Base-by-base conservation (phyloP, 2,888 invertebrate genomes). In the Agrilus mali region DNA sequence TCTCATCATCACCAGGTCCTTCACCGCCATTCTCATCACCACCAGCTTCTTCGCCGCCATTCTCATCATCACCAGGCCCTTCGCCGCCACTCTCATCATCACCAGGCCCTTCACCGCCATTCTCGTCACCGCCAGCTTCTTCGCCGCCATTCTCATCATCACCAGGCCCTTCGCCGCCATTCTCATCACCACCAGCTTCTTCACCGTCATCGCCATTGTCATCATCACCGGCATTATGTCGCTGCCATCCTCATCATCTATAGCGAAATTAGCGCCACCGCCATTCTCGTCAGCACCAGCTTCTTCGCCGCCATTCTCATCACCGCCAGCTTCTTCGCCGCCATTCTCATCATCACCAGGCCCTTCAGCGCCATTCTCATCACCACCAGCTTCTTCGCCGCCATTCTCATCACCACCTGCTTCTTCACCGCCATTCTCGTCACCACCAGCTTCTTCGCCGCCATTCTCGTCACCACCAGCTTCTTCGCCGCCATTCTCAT, bases 101-200 rank as follows among this genome's bases (percentile, higher is more conserved):
- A 34, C n/a, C n/a, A n/a, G n/a, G n/a, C n/a, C n/a, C n/a, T n/a
- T 34, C 7, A 34, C 10, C 15, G 8, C 10, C 34, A 12, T 34
- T 34, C 4, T 7, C 34, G 2, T 12, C 15, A 8, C 7, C 7
- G 10, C 8, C 8, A 7, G 4, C 15, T 4, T 15, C 2, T 2
- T 34, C 34, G 10, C 15, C 15, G 13, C 13, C 33, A 33, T 33
- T 33, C 5, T 5, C 33, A 33, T 33, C 5, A 15, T 14, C n/a
- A n/a, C n/a, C n/a, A n/a, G n/a, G n/a, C n/a, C n/a, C n/a, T n/a
- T n/a, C 16, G 36, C 31, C 58, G 60, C 58, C 60, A 45, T 57
- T 57, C 15, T 44, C 51, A 33, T 52, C 50, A 16, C 49, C 48
- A 35, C 50, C 53, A 36, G 47, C 48, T 14, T 50, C 42, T 41